Percentiles rank a stretch among this genome's conserved stretches.
These are phyloP conservation scores for Tetramorium alpestre DNA, from an alignment of 1,140 invertebrate species.

Conservation along the genomic window DNA sequence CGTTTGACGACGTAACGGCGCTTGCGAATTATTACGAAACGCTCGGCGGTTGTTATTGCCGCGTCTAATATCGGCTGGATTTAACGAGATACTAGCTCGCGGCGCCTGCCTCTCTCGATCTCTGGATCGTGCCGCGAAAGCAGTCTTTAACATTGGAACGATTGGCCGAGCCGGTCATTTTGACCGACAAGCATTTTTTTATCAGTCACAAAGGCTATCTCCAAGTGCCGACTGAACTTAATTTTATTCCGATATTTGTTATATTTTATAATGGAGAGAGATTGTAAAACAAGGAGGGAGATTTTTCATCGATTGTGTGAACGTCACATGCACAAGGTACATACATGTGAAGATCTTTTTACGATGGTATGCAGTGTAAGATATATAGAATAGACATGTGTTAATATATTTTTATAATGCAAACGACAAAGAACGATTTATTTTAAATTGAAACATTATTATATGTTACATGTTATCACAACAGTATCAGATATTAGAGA, in stretches of 20 bases:
- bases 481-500: background rate
- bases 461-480: background rate
- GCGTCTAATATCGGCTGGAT: slow-evolving; percentile 41
- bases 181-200: slow-evolving; percentile 17
- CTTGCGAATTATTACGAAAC: slow-evolving; percentile 38
- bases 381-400: background rate
- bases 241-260: background rate
- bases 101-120: slow-evolving; percentile 49
- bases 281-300: background rate
- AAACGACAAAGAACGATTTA: background rate
- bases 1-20: slow-evolving; percentile 23
- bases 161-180: background rate
- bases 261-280: background rate
- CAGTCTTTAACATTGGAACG: slow-evolving; percentile 9
- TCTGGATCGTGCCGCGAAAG: slow-evolving; percentile 10
- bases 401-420: slow-evolving; percentile 13
- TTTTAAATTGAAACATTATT: background rate
- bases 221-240: background rate
- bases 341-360: background rate
- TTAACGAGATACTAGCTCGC: slow-evolving; percentile 56
- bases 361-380: background rate
- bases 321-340: background rate
- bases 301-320: background rate
- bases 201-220: background rate
- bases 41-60: slow-evolving; percentile 67